These are phyloP conservation scores for Yponomeuta cagnagella DNA, from an alignment of 2,888 invertebrate genomes.

Conservation along the genomic window DNA sequence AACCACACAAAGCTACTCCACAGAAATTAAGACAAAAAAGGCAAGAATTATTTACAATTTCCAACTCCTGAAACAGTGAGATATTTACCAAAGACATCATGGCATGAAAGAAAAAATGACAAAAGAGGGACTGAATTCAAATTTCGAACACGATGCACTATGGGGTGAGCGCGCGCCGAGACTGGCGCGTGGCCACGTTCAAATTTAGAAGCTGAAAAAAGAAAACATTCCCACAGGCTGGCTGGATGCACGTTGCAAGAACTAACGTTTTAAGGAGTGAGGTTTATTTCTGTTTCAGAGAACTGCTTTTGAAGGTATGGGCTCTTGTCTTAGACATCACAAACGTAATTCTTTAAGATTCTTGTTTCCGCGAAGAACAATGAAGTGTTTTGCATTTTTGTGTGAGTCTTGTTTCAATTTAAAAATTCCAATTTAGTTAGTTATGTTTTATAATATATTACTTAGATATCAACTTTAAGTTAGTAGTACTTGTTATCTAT, in stretches of 20 bases:
- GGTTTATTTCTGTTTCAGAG: conserved; percentile 44
- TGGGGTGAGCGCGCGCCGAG: conserved; percentile 51
- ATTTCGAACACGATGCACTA: conserved; percentile 46
- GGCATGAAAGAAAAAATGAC: conserved; percentile 22
- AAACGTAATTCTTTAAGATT: neutral
- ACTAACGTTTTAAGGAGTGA: conserved; percentile 53
- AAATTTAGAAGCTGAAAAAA: conserved; percentile 67
- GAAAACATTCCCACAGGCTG: conserved; percentile 36
- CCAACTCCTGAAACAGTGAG: conserved; percentile 26
- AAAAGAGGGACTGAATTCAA: conserved; percentile 28
- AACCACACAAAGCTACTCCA: neutral
- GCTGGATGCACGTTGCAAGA: conserved; percentile 64
- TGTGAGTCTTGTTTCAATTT: neutral
- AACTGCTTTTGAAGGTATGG: neutral
- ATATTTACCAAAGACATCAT: conserved; percentile 18
- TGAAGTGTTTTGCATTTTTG: neutral
- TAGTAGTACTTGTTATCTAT: neutral
- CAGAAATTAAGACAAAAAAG: neutral
- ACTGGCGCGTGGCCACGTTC: conserved; percentile 69
- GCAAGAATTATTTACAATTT: conserved; percentile 30
- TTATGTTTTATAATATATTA: no score
- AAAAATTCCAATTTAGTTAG: neutral
- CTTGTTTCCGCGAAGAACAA: neutral
- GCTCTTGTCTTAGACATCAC: neutral
- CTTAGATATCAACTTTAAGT: neutral